phyloP scores from a whole-genome alignment of 2,797 vertebrate species.

The Erithacus rubecula region DNA sequence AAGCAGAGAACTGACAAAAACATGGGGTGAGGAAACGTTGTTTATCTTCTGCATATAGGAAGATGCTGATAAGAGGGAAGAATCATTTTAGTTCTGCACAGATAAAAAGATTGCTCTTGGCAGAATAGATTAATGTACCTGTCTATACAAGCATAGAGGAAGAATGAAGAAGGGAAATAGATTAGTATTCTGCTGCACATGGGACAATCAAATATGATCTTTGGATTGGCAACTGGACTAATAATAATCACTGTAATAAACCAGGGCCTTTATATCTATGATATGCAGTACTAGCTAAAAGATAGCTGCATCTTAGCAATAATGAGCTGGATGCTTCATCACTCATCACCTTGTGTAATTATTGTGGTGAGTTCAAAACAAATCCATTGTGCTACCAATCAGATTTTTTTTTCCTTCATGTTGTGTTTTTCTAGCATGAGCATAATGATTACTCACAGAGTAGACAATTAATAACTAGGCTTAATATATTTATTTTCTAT shows the following conservation, averaged over 20 bases:
- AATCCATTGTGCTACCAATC: not conserved
- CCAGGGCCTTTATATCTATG: not conserved
- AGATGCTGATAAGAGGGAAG: constrained; percentile 24
- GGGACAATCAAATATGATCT: constrained; percentile 14
- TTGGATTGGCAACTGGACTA: constrained; percentile 8
- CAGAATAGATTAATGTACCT: constrained; percentile 15
- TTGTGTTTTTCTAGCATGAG: not conserved
- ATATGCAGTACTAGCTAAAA: not conserved
- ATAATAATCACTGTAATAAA: constrained; percentile 38
- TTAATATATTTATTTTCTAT: not conserved
- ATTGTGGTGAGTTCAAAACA: constrained; percentile 23
- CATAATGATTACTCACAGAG: not conserved
- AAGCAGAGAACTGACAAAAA: constrained; percentile 36
- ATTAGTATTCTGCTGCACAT: constrained; percentile 3
- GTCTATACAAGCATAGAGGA: not conserved
- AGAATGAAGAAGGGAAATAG: constrained; percentile 41
- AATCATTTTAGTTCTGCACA: constrained; percentile 25
- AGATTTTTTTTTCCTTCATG: not conserved
- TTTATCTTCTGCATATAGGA: not conserved
- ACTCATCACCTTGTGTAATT: constrained; percentile 7
- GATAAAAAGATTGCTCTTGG: constrained; percentile 35
- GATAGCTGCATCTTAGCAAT: constrained; percentile 17
- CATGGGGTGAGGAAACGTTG: not conserved
- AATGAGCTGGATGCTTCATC: constrained; percentile 15
- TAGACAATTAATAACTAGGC: not conserved